Evolutionary conservation across 2,888 invertebrate genomes (phyloP), one percentile per base, ranked within the genome.

Genomic region (Tethea ocularis): DNA sequence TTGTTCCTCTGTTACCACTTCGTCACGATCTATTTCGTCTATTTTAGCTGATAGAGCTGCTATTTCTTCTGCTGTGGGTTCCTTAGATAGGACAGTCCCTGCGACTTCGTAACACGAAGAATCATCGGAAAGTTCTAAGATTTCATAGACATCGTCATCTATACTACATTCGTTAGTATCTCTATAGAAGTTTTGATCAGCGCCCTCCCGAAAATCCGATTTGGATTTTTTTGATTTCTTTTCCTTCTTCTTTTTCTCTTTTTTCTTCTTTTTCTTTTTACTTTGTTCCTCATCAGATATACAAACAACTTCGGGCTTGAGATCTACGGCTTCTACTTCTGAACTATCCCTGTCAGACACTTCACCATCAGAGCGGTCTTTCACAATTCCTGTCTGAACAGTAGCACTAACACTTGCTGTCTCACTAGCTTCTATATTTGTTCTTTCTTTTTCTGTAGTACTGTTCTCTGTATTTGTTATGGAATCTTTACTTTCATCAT

Each of bases 281-380:
- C 64, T 62, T 1, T 54, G 65, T 46, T 92, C 91, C 2, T 93
- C 92, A 51, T 93, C 93, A 1, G 93, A 93, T 63, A 95, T 94
- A 23, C 92, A 93, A 3, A 94, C 88, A 0, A 94, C 90, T 82
- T 94, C 94, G 0, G 91, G 84, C 63, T 82, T 74, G 0, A 86
- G 46, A 4, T 88, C 87, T 0, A 82, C 65, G 0, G 83, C 84
- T 76, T 88, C 88, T 0, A 88, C 74, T 74, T 88, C 89, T 17
- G 89, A 87, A 64, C 86, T 91, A 52, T 81, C 83, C 58, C 77
- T 72, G 22, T 86, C 87, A 3, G 83, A 76, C 26, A 90, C 38
- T 68, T 90, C 90, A 6, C 90, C 89, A 57, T 89, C 91, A 0
- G 93, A 88, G 22, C 84, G 54, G 22, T 86, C 75, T 24, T 72